Evolutionary conservation across 2,113 vertebrate genomes (phyloP), one percentile per base, ranked within the genome.

Genomic region (Nycticorax nycticorax): DNA sequence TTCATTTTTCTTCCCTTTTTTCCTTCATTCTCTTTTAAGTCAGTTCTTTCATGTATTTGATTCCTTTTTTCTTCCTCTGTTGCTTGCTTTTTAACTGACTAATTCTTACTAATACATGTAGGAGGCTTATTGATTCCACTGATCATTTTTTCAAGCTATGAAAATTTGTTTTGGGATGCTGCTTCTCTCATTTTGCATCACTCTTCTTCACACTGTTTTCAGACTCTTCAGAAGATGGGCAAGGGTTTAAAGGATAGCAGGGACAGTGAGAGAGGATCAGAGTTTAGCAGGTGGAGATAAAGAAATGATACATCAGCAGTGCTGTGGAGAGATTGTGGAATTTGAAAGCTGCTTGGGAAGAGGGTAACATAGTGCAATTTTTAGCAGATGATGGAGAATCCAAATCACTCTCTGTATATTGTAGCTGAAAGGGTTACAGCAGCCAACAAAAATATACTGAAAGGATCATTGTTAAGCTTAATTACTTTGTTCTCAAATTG

Each of bases 191-290:
- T 15, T 28, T 47, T 26, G 8, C 10, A 6, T 45, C 12, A 9
- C 8, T 39, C 10, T 26, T 39, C n/a, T 81, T 75, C 50, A 27
- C 53, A 37, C 41, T 0, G 0, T 55, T 85, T 81, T 67, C 30
- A 63, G 32, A 23, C 6, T 64, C 12, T 72, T 37, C 19, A n/a
- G 11, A 67, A 78, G 50, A 21, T n/a, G 24, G 30, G 17, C 8
- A 69, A 74, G 32, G 5, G 6, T 82, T 78, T 72, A 50, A 67
- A 28, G 22, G 47, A 26, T 41, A 33, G 14, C 3, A 1, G 15
- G 47, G 47, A 2, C 6, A 72, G 5, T 41, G 43, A 59, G 56
- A 43, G 6, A 50, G 22, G 8, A 63, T 75, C 12, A 12, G 14
- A 43, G 13, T 76, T 73, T 69, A 69, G 41, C 39, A 68, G 30